phyloP scores from a whole-genome alignment of 1,140 invertebrate species.

The Carposina sasakii region DNA sequence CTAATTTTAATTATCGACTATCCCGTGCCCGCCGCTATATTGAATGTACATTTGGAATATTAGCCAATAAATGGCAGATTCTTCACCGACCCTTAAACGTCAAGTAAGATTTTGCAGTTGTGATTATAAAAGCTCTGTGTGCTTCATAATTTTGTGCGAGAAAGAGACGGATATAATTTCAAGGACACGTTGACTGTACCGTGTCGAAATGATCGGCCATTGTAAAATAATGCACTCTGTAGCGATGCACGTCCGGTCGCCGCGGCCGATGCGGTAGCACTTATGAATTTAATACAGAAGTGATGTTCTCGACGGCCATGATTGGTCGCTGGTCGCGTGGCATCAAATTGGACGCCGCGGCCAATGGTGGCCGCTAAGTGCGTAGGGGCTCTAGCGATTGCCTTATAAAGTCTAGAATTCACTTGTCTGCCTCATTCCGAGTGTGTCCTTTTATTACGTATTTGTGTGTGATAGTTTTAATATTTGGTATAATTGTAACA shows the following conservation, averaged over 20 bases:
- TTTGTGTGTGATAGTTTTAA: conserved; percentile 51
- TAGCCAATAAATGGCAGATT: conserved; percentile 30
- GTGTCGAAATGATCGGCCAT: conserved; percentile 3
- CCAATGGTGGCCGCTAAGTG: conserved; percentile 8
- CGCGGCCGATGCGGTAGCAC: conserved; percentile 3
- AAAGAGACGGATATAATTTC: no score
- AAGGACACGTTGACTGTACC: no score
- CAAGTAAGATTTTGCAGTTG: conserved; percentile 17
- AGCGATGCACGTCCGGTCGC: conserved; percentile 1
- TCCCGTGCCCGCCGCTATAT: conserved; percentile 48
- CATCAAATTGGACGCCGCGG: conserved; percentile 1
- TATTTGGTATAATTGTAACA: conserved; percentile 24
- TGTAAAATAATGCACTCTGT: conserved; percentile 4
- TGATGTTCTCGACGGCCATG: conserved; percentile 3
- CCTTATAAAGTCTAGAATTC: conserved; percentile 3
- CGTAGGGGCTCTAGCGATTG: conserved; percentile 6
- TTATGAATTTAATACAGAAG: background rate
- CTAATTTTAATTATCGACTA: conserved; percentile 64
- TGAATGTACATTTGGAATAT: conserved; percentile 66
- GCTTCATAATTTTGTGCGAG: conserved; percentile 30
- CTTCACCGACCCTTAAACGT: conserved; percentile 17
- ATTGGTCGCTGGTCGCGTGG: conserved; percentile 4
- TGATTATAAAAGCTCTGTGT: conserved; percentile 33
- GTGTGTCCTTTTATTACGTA: conserved; percentile 50
- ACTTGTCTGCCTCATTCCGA: conserved; percentile 41